phyloP scores from a whole-genome alignment of 2,888 invertebrate species.

The Tiliacea aurago region DNA sequence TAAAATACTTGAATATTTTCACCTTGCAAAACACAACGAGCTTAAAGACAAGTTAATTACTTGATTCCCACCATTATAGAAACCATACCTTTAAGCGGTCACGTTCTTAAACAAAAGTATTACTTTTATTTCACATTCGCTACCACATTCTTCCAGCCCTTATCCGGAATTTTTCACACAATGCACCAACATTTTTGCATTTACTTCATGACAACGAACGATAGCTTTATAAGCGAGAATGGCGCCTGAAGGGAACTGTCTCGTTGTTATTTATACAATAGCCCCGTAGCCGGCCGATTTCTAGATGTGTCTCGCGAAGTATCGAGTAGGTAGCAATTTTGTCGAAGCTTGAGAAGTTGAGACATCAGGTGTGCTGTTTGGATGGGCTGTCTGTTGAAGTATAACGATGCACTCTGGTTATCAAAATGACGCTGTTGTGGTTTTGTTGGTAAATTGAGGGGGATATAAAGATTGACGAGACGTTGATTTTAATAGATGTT shows the following conservation, averaged over 20 bases:
- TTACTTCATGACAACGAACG: constrained; percentile 46
- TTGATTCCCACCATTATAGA: constrained; percentile 27
- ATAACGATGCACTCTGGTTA: constrained; percentile 22
- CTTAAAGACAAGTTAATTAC: constrained; percentile 35
- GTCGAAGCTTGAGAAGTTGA: constrained; percentile 49
- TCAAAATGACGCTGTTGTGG: constrained; percentile 7
- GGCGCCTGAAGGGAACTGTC: constrained; percentile 56
- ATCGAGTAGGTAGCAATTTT: constrained; percentile 63
- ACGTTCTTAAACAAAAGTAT: constrained; percentile 44
- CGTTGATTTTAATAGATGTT: neutral
- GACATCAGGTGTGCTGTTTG: constrained; percentile 48
- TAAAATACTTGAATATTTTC: constrained; percentile 5
- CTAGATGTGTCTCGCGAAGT: constrained; percentile 61
- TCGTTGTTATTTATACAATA: constrained; percentile 65
- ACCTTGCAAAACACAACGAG: constrained; percentile 7
- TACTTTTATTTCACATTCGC: constrained; percentile 34
- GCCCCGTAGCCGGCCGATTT: constrained; percentile 47
- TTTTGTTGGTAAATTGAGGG: neutral
- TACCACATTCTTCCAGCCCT: constrained; percentile 22
- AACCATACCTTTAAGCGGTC: constrained; percentile 45
- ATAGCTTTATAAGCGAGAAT: constrained; percentile 49
- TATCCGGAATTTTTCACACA: constrained; percentile 51
- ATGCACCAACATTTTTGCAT: constrained; percentile 56
- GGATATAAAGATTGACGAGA: neutral
- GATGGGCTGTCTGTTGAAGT: constrained; percentile 26